Percentiles rank a stretch among this genome's conserved stretches.
Conservation (phyloP, 2,113 vertebrate species). For the Siniperca knerii region DNA sequence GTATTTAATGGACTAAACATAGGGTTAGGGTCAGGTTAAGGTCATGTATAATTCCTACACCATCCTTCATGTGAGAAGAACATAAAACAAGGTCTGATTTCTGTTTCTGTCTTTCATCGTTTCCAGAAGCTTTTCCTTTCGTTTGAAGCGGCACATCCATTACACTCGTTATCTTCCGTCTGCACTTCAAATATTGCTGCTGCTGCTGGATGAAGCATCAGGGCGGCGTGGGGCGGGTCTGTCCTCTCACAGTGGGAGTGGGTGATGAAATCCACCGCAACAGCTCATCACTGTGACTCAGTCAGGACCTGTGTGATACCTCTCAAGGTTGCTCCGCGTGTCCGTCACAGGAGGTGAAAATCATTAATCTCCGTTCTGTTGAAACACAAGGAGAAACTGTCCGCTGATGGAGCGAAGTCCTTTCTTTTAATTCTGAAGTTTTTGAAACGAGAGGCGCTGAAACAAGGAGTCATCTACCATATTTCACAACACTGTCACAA, state of each 20-base stretch:
- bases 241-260: slow-evolving; percentile 25
- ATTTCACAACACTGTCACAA: neutral
- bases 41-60: neutral
- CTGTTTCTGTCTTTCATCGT: neutral
- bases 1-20: neutral
- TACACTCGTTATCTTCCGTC: neutral
- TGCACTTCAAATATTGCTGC: neutral
- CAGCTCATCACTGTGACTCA: slow-evolving; percentile 39
- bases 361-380: neutral
- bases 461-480: neutral
- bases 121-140: slow-evolving; percentile 1
- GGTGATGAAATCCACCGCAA: slow-evolving; percentile 64
- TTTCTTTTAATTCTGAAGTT: neutral
- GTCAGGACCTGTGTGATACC: slow-evolving; percentile 32
- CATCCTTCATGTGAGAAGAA: neutral
- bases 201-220: neutral
- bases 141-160: slow-evolving; percentile 3
- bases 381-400: slow-evolving; percentile 6
- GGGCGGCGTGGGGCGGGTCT: neutral
- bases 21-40: neutral
- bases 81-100: slow-evolving; percentile 6
- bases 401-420: neutral
- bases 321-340: slow-evolving; percentile 35
- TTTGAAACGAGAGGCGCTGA: neutral
- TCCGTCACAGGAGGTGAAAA: slow-evolving; percentile 9